These are phyloP conservation scores for Sebastes iracundus DNA, from an alignment of 2,797 vertebrate species.

Conservation along the genomic window DNA sequence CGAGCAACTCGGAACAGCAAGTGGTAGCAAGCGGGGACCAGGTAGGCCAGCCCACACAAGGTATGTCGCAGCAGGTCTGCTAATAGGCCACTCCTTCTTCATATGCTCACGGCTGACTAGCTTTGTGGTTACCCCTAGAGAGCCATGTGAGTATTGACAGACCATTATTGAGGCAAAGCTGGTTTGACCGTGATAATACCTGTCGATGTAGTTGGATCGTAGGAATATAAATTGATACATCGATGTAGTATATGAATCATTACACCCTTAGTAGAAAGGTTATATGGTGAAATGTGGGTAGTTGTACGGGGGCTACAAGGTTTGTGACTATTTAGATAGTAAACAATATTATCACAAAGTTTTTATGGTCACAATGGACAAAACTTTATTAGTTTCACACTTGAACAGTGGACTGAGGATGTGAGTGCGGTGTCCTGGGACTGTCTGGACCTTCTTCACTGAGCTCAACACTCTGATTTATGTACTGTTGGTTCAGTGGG, in stretches of 20 bases:
- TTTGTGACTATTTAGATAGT: background rate
- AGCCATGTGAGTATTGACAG: too few relatives aligned
- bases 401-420: background rate
- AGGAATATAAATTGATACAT: too few relatives aligned
- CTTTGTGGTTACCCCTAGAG: too few relatives aligned
- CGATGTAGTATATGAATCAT: too few relatives aligned
- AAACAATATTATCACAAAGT: background rate
- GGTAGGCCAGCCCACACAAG: too few relatives aligned
- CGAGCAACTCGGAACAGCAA: too few relatives aligned
- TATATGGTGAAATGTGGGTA: background rate
- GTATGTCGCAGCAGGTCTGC: too few relatives aligned
- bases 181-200: too few relatives aligned
- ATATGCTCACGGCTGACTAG: background rate
- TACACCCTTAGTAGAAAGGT: too few relatives aligned
- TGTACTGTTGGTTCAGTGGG: slow-evolving; percentile 50
- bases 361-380: background rate
- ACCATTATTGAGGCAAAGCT: too few relatives aligned
- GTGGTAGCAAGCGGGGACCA: too few relatives aligned
- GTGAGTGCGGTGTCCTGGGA: background rate
- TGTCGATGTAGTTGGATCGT: too few relatives aligned
- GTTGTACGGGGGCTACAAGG: background rate
- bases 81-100: background rate
- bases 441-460: slow-evolving; percentile 8
- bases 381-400: background rate
- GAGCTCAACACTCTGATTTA: slow-evolving; percentile 46